Conservation (phyloP, 2,888 invertebrate genomes). For the Heteropelma amictum region DNA sequence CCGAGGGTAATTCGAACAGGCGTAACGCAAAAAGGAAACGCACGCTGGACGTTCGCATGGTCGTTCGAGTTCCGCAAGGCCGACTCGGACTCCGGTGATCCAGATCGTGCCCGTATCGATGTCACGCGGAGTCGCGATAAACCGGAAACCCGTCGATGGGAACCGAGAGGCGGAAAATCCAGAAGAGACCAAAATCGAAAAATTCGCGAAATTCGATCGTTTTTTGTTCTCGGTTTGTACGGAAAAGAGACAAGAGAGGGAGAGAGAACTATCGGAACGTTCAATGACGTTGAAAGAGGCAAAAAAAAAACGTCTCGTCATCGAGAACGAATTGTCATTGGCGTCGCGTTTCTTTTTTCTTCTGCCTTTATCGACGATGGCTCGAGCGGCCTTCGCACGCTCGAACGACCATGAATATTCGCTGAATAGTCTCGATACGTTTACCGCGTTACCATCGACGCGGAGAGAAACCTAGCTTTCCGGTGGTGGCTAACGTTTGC, state of each 20-base stretch:
- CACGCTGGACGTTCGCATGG: neutral
- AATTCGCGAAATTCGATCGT: too few species aligned
- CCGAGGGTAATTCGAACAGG: conserved; percentile 43
- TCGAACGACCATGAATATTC: conserved; percentile 41
- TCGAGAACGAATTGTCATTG: conserved; percentile 19
- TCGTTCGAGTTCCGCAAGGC: conserved; percentile 39
- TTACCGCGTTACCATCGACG: neutral
- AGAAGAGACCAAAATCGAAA: neutral
- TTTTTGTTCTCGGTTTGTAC: too few species aligned
- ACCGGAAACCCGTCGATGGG: too few species aligned
- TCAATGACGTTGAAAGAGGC: neutral
- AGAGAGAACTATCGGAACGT: neutral
- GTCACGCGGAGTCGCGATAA: conserved; percentile 13
- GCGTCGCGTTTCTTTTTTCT: conserved; percentile 36
- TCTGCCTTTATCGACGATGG: neutral
- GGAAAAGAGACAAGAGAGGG: neutral
- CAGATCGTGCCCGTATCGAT: conserved; percentile 45
- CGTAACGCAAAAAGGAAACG: neutral
- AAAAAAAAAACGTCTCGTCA: neutral
- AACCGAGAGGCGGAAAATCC: too few species aligned
- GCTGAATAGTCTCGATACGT: conserved; percentile 43
- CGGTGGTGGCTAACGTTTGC: conserved; percentile 30
- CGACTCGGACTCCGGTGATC: conserved; percentile 26
- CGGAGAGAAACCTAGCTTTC: conserved; percentile 18
- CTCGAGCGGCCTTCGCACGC: neutral